Conservation (phyloP, 1,140 invertebrate genomes). For the Brachionus plicatilis region DNA sequence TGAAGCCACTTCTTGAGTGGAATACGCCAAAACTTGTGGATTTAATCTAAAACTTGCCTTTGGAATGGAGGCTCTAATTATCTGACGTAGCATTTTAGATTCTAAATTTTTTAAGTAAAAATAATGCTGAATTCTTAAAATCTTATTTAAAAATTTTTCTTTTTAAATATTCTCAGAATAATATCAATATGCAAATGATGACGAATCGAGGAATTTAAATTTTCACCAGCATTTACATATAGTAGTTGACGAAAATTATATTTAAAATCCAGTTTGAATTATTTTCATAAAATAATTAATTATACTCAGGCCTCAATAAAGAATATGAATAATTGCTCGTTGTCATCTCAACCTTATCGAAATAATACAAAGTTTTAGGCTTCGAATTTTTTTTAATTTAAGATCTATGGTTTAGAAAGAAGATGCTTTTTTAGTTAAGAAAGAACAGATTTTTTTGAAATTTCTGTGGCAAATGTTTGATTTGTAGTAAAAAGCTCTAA, state of each 20-base stretch:
- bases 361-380: background rate
- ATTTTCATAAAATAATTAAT: conserved; percentile 25
- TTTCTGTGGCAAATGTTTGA: background rate
- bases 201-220: background rate
- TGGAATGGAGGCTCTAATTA: background rate
- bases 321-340: background rate
- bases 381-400: background rate
- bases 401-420: background rate
- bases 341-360: conserved; percentile 26
- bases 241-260: background rate
- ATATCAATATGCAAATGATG: background rate
- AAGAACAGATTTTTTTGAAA: background rate
- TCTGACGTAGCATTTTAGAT: background rate
- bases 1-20: background rate
- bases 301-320: background rate
- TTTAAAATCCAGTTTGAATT: background rate
- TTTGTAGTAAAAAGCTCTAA: background rate
- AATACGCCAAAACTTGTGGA: background rate
- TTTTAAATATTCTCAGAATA: background rate
- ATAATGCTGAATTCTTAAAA: background rate
- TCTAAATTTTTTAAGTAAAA: background rate
- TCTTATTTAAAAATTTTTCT: background rate
- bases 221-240: background rate
- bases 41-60: background rate
- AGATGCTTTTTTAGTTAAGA: background rate